Evolutionary conservation across 2,797 vertebrate genomes (phyloP).

Genomic region (Morelia viridis): DNA sequence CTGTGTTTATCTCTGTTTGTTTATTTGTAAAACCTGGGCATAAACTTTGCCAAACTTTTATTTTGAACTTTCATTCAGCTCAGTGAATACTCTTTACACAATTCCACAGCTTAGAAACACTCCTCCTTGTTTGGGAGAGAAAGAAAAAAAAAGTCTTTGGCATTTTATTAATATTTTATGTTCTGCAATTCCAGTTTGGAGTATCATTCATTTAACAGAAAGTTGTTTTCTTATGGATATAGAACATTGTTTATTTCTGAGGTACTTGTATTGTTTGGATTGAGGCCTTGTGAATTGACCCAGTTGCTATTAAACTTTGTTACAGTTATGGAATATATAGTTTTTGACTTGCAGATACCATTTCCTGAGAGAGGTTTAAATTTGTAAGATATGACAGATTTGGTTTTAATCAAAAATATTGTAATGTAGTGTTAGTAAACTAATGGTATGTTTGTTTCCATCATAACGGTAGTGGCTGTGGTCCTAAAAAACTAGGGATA

Average conservation of each 20-base stretch:
- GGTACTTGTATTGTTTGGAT: not conserved
- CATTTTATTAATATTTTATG: not conserved
- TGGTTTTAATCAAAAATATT: not conserved
- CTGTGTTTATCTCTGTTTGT: not conserved
- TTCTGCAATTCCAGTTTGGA: not conserved
- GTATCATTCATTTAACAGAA: not conserved
- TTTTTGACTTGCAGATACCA: not conserved
- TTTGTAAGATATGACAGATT: conserved; percentile 5
- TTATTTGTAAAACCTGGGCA: not conserved
- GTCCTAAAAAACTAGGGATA: not conserved
- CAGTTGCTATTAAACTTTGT: not conserved
- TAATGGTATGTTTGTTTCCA: not conserved
- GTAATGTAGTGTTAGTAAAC: not conserved
- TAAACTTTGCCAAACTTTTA: not conserved
- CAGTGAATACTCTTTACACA: not conserved
- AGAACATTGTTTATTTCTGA: not conserved
- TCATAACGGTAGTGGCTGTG: not conserved
- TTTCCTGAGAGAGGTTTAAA: fast-evolving
- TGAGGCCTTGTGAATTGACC: not conserved
- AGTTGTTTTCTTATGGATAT: not conserved
- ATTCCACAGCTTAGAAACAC: not conserved
- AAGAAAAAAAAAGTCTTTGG: not conserved
- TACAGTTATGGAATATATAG: not conserved
- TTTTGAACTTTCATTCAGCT: not conserved
- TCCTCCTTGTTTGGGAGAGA: not conserved